A percentile compares a stretch with the other conserved stretches of the same genome.
Conservation (phyloP, 2,113 vertebrate species). For the Cyprinus carpio region DNA sequence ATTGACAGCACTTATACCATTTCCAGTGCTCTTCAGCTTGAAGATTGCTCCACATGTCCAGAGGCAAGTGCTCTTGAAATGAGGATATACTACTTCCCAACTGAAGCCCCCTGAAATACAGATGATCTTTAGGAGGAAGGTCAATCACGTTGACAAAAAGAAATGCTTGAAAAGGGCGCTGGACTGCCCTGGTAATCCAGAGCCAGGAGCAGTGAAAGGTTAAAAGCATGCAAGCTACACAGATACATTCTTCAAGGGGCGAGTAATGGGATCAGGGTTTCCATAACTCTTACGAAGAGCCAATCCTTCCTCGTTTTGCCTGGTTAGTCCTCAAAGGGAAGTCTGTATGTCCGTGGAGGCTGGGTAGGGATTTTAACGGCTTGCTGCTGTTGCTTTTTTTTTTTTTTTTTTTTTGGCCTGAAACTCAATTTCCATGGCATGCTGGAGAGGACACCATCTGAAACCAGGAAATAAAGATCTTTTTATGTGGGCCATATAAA, state of each 20-base stretch:
- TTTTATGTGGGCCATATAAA: constrained; percentile 72
- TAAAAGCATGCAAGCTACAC: constrained; percentile 74
- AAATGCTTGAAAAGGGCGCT: constrained; percentile 34
- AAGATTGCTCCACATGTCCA: constrained; percentile 14
- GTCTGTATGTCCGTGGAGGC: constrained; percentile 71
- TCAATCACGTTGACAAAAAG: constrained; percentile 42
- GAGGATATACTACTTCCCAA: background rate
- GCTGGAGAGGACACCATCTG: constrained; percentile 72
- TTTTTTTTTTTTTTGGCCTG: constrained; percentile 67
- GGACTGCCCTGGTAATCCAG: constrained; percentile 64
- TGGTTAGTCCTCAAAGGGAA: constrained; percentile 75
- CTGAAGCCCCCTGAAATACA: background rate
- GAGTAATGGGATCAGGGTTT: constrained; percentile 78
- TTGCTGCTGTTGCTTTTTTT: constrained; percentile 44
- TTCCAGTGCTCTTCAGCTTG: background rate
- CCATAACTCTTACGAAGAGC: constrained; percentile 76
- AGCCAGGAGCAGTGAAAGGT: constrained; percentile 72
- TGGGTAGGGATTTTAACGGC: constrained; percentile 71
- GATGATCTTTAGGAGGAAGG: constrained; percentile 18
- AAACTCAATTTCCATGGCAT: constrained; percentile 80
- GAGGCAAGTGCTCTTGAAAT: constrained; percentile 2
- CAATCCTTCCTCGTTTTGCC: constrained; percentile 73
- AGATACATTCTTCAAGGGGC: constrained; percentile 75
- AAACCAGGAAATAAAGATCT: constrained; percentile 68
- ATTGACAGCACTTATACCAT: constrained; percentile 10